Conservation (phyloP, 2,797 vertebrate species). For the Capromys pilorides region DNA sequence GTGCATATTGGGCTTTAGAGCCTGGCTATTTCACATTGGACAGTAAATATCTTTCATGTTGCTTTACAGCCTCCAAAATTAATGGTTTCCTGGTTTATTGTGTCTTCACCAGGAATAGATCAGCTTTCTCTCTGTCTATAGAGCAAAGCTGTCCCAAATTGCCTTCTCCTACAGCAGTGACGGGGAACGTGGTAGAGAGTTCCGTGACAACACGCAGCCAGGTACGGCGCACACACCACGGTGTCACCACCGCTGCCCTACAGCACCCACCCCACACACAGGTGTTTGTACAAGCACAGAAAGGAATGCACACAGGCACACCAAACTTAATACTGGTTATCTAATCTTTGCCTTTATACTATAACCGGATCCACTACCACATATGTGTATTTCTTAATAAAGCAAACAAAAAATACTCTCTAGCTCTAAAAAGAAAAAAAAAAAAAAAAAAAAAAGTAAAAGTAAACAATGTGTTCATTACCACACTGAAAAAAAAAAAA, state of each 20-base stretch:
- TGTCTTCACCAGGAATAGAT: neutral
- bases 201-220: neutral
- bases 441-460: neutral
- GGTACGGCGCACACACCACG: rapidly evolving
- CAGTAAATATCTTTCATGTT: neutral
- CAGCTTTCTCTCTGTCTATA: neutral
- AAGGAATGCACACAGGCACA: neutral
- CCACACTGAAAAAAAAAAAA: constrained; percentile 28
- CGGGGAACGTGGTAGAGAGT: neutral
- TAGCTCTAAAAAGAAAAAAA: neutral
- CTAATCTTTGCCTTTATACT: neutral
- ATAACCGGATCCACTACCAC: neutral
- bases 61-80: neutral
- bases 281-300: neutral
- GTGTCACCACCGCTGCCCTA: neutral
- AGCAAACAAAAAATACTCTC: neutral
- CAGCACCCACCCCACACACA: too few relatives aligned
- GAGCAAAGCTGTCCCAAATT: neutral
- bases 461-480: constrained; percentile 17
- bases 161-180: neutral
- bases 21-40: neutral
- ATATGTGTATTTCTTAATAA: neutral
- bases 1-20: neutral
- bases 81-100: neutral
- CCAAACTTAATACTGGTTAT: neutral